These are phyloP conservation scores for Plagodis pulveraria DNA, from an alignment of 2,888 invertebrate genomes.

Conservation along the genomic window DNA sequence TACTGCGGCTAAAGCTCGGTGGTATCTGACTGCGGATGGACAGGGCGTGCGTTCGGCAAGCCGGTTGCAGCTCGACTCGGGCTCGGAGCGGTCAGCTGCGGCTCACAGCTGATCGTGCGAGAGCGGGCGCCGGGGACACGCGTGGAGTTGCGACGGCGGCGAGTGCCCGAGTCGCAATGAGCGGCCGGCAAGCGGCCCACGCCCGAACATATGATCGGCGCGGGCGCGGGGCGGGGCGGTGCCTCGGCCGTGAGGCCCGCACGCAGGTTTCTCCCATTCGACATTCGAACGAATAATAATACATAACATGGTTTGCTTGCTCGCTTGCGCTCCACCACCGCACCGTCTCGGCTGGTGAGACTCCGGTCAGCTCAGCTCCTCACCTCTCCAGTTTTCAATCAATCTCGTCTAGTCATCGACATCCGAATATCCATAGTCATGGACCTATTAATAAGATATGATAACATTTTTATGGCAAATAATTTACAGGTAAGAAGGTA, in stretches of 20 bases:
- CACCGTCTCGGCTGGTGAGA: slow-evolving; percentile 10
- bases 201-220: slow-evolving; percentile 82
- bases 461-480: too few relatives aligned
- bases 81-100: slow-evolving; percentile 42
- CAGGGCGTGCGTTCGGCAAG: slow-evolving; percentile 6
- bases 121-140: slow-evolving; percentile 53
- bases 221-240: slow-evolving; percentile 67
- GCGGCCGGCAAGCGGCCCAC: slow-evolving; percentile 57
- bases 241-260: slow-evolving; percentile 73
- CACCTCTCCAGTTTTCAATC: background rate
- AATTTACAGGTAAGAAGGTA: too few relatives aligned
- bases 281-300: slow-evolving; percentile 78
- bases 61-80: slow-evolving; percentile 41
- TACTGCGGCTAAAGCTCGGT: slow-evolving; percentile 69
- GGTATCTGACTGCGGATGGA: background rate
- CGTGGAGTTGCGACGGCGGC: slow-evolving; percentile 72
- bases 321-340: slow-evolving; percentile 59
- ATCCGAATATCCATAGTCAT: background rate
- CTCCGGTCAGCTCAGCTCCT: slow-evolving; percentile 27
- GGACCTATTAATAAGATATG: too few relatives aligned
- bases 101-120: slow-evolving; percentile 73
- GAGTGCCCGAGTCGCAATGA: slow-evolving; percentile 82
- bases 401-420: slow-evolving; percentile 5
- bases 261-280: slow-evolving; percentile 83
- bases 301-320: slow-evolving; percentile 62